phyloP scores from a whole-genome alignment of 2,888 invertebrate species.

The Synergus itoensis region DNA sequence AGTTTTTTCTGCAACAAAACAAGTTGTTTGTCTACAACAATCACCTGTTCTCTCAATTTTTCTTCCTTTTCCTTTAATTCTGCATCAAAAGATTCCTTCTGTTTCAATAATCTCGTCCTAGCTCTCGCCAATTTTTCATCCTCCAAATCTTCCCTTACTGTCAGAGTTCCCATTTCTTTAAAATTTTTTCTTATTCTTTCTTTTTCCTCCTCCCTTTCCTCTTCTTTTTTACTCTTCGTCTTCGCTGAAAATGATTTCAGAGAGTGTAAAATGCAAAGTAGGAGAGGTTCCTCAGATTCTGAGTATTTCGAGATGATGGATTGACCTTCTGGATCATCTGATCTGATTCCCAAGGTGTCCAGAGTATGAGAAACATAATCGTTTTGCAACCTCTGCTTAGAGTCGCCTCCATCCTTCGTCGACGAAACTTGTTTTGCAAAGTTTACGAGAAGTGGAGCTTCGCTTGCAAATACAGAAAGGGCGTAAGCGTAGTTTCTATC shows the following conservation, averaged over 20 bases:
- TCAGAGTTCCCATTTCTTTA: constrained; percentile 53
- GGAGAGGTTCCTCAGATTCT: constrained; percentile 65
- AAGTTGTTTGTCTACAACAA: constrained; percentile 67
- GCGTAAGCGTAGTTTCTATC: constrained; percentile 74
- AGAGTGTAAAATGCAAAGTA: constrained; percentile 71
- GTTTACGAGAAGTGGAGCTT: constrained; percentile 72
- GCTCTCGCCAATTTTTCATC: constrained; percentile 55
- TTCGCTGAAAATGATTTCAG: constrained; percentile 51
- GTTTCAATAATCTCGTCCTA: constrained; percentile 66
- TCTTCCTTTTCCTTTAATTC: constrained; percentile 67
- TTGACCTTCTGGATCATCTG: constrained; percentile 63
- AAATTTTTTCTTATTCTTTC: constrained; percentile 15
- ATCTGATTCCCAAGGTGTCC: constrained; percentile 72
- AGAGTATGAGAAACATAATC: constrained; percentile 72
- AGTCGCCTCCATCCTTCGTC: constrained; percentile 42
- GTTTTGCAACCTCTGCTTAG: constrained; percentile 65
- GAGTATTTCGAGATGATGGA: constrained; percentile 68
- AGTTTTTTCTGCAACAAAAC: constrained; percentile 66
- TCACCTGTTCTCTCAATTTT: constrained; percentile 66
- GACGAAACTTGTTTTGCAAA: constrained; percentile 63
- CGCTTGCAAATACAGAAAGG: constrained; percentile 74
- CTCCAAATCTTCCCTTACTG: constrained; percentile 19
- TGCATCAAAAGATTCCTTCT: constrained; percentile 67
- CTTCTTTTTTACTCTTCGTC: background rate
- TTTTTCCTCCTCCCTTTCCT: constrained; percentile 14